Evolutionary conservation across 2,113 vertebrate species (phyloP), one percentile per base, ranked within the genome.

Genomic region (Saccopteryx bilineata): DNA sequence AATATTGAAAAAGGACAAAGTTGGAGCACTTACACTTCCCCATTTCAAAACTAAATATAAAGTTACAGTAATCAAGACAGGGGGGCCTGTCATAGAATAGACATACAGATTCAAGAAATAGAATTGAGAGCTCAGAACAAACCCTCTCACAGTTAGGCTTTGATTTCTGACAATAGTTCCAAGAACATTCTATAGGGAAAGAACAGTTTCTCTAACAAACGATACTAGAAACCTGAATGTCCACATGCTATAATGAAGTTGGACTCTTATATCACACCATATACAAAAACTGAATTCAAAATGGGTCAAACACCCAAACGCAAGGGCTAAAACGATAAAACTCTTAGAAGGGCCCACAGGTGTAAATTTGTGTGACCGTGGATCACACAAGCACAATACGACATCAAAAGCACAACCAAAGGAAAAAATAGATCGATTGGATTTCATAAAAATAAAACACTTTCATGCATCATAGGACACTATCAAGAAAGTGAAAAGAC

Each of bases 241-340:
- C 50, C 69, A 90, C 79, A 91, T 5, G 58, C 21, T 69, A 69
- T 88, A 75, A 91, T 56, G 21, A 89, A 94, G 46, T 24, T 63
- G 33, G n/a, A 76, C 54, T 71, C 15, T 31, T 68, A 23, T 3
- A 24, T 80, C n/a, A 80, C 3, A 56, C 65, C 14, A 50, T 21
- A 56, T 48, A 65, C 4, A 93, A 93, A 94, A 94, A 75, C 23
- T 85, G 39, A 87, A 78, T 83, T 91, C 61, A 87, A 87, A 93
- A 87, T 33, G 46, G n/a, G 48, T 86, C 52, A 76, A 82, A 93
- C 15, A 82, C 28, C 56, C 24, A 72, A 76, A 60, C 58, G 6
- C 61, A 87, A 93, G 33, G 13, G 31, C 19, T 68, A 52, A 88
- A 88, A 78, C n/a, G 71, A 17, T 48, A 50, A 92, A 87, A 74